Conservation (phyloP, 2,888 invertebrate species). For the Polia nebulosa region DNA sequence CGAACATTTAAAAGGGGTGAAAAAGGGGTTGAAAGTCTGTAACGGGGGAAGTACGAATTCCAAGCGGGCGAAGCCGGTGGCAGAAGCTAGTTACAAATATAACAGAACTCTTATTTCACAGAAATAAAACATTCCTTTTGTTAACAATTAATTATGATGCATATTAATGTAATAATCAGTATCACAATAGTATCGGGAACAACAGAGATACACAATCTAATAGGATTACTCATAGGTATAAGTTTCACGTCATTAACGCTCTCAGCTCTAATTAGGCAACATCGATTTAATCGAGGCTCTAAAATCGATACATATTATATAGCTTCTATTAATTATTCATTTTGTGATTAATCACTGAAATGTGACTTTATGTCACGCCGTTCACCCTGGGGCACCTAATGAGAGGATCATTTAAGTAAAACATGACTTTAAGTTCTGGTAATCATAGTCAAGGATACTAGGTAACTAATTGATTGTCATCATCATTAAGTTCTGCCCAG, state of each 20-base stretch:
- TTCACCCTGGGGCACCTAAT: slow-evolving; percentile 19
- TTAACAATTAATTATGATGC: slow-evolving; percentile 1
- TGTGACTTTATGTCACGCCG: slow-evolving; percentile 21
- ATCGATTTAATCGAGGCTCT: slow-evolving; percentile 32
- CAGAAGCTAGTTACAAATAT: too few relatives aligned
- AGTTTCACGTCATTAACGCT: slow-evolving; percentile 50
- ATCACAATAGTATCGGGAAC: slow-evolving; percentile 10
- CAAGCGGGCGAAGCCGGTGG: too few relatives aligned
- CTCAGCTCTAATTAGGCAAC: slow-evolving; percentile 50
- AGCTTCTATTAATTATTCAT: slow-evolving; percentile 39
- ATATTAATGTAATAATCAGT: slow-evolving; percentile 3
- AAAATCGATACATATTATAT: slow-evolving; percentile 41
- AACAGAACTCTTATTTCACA: background rate
- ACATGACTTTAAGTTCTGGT: background rate
- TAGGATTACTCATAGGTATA: slow-evolving; percentile 50
- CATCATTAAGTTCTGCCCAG: background rate
- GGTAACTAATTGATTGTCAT: slow-evolving; percentile 2
- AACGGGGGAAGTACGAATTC: too few relatives aligned
- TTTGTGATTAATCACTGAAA: slow-evolving; percentile 23
- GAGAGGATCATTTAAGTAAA: slow-evolving; percentile 26
- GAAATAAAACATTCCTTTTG: background rate
- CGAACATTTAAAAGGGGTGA: too few relatives aligned
- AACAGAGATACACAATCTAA: slow-evolving; percentile 34
- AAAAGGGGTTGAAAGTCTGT: too few relatives aligned
- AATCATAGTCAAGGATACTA: background rate